phyloP scores from a whole-genome alignment of 1,140 invertebrate species.

The Leguminivora glycinivorella region DNA sequence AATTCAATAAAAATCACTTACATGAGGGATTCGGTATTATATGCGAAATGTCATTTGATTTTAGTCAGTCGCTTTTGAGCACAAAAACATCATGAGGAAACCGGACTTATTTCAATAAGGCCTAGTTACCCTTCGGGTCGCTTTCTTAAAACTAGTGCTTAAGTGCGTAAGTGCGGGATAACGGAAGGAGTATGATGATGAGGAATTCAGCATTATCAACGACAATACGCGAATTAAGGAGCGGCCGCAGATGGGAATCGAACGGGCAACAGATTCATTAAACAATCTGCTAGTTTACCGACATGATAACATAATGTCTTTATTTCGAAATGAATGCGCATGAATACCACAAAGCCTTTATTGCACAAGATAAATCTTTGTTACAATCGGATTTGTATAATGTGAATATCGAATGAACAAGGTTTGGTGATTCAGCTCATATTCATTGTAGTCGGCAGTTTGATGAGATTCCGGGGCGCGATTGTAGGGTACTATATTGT shows the following conservation, averaged over 20 bases:
- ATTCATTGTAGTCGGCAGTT: conserved; percentile 29
- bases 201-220: too few relatives aligned
- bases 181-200: too few relatives aligned
- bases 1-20: too few relatives aligned
- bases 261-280: conserved; percentile 30
- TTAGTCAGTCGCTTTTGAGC: too few relatives aligned
- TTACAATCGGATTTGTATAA: conserved; percentile 54
- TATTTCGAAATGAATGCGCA: conserved; percentile 43
- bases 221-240: neutral
- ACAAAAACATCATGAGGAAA: too few relatives aligned
- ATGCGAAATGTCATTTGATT: too few relatives aligned
- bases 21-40: too few relatives aligned
- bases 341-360: conserved; percentile 45
- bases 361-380: conserved; percentile 54
- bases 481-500: conserved; percentile 33
- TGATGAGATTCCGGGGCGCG: conserved; percentile 29
- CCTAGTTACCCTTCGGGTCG: too few relatives aligned
- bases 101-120: too few relatives aligned
- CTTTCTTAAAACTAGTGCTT: too few relatives aligned
- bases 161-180: too few relatives aligned
- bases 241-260: conserved; percentile 30
- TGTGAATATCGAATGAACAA: conserved; percentile 48
- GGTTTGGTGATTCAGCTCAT: conserved; percentile 42
- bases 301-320: conserved; percentile 43
- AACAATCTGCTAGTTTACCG: conserved; percentile 21